Conservation (phyloP, 35 echinoderm and acorn worm species). For the Apostichopus californicus region DNA sequence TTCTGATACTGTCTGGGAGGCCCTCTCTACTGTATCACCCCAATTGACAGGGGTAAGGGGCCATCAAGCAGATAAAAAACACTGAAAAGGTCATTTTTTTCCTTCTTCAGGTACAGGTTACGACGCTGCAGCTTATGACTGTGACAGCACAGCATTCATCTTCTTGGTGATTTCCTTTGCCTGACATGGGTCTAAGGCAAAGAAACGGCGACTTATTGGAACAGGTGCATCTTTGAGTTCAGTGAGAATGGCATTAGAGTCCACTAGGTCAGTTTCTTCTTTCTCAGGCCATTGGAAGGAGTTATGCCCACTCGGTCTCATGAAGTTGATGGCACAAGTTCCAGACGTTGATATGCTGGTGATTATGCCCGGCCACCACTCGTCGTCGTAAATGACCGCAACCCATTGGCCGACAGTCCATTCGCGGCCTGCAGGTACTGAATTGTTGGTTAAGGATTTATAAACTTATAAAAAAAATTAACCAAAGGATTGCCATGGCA, state of each 20-base stretch:
- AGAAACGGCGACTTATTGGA: slow-evolving; percentile 14
- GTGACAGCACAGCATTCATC: neutral
- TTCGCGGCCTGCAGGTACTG: neutral
- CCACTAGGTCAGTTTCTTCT: slow-evolving; percentile 20
- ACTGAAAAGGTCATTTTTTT: no score
- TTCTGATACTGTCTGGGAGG: no score
- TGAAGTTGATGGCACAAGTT: slow-evolving; percentile 12
- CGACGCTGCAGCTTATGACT: neutral
- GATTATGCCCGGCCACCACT: slow-evolving; percentile 33
- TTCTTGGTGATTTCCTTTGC: slow-evolving; percentile 1
- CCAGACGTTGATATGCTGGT: neutral
- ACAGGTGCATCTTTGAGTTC: neutral
- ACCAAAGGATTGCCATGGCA: no score
- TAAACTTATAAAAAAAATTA: no score
- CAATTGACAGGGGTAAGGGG: no score
- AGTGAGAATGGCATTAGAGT: slow-evolving; percentile 4
- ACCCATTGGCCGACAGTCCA: slow-evolving; percentile 27
- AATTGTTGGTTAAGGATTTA: slow-evolving; percentile 4
- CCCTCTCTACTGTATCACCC: no score
- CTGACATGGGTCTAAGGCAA: neutral
- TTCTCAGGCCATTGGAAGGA: slow-evolving; percentile 9
- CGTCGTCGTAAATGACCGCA: slow-evolving; percentile 27
- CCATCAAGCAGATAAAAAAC: no score
- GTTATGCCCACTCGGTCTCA: neutral
- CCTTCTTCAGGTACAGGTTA: no score